Conservation (phyloP, 2,888 invertebrate genomes). For the Hydrotaea diabolus region DNA sequence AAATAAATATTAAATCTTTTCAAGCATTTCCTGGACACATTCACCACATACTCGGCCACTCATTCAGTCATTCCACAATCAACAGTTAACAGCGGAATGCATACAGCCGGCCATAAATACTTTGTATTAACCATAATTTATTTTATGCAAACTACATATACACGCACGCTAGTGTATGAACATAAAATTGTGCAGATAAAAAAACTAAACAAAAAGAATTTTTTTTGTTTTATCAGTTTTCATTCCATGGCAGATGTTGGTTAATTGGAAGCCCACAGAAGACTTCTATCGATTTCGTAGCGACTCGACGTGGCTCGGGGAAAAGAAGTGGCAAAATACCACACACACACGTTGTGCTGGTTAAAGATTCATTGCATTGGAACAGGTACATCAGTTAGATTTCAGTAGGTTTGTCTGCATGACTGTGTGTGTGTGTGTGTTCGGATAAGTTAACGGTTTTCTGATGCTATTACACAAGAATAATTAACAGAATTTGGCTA, state of each 20-base stretch:
- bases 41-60: slow-evolving; percentile 30
- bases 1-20: slow-evolving; percentile 28
- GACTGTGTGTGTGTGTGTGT: not conserved
- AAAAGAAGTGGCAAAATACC: not conserved
- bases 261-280: slow-evolving; percentile 39
- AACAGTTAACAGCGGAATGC: slow-evolving; percentile 4
- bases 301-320: not conserved
- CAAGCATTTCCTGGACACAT: slow-evolving; percentile 61
- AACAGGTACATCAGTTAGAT: not conserved
- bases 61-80: not conserved
- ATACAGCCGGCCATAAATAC: not conserved
- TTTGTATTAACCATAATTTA: slow-evolving; percentile 27
- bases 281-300: too few species aligned
- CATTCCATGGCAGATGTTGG: slow-evolving; percentile 28
- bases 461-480: slow-evolving; percentile 32
- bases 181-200: too few species aligned
- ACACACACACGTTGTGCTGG: not conserved
- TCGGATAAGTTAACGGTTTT: not conserved
- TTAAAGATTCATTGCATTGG: not conserved
- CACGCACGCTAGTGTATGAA: not conserved
- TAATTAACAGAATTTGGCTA: slow-evolving; percentile 60
- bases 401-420: not conserved
- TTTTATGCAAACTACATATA: slow-evolving; percentile 11
- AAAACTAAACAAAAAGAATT: not conserved
- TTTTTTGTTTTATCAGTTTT: slow-evolving; percentile 22